phyloP scores from a whole-genome alignment of 2,113 vertebrate genomes.

The Pelvicachromis taeniatus region DNA sequence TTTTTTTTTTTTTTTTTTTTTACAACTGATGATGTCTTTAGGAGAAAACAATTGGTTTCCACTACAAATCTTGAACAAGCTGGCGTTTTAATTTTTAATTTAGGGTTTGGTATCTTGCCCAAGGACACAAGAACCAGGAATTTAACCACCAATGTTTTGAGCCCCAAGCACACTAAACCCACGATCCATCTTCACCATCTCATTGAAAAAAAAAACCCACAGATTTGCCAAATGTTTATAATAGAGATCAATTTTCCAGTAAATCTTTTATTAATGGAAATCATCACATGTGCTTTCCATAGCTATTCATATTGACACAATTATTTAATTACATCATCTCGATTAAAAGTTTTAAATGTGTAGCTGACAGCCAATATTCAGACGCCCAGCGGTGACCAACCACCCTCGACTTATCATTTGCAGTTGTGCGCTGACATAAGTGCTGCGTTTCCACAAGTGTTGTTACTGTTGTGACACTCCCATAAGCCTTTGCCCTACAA shows the following conservation, averaged over 20 bases:
- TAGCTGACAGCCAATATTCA: background rate
- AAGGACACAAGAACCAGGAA: background rate
- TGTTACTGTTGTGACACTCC: constrained; percentile 13
- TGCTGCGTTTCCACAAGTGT: background rate
- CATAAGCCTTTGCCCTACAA: constrained; percentile 17
- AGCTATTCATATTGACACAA: background rate
- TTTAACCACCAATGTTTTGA: background rate
- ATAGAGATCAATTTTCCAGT: background rate
- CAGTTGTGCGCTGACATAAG: constrained; percentile 4
- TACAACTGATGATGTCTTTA: constrained; percentile 7
- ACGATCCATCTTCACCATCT: background rate
- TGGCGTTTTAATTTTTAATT: background rate
- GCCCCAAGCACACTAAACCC: background rate
- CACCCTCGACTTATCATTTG: constrained; percentile 4
- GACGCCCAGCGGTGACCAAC: background rate
- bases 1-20: constrained; percentile 6
- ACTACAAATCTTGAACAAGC: background rate
- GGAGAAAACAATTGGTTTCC: constrained; percentile 2
- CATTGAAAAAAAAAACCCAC: background rate
- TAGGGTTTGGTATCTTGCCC: background rate
- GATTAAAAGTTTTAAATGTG: background rate
- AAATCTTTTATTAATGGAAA: background rate
- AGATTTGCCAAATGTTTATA: background rate
- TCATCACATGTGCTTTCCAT: background rate
- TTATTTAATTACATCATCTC: background rate